phyloP scores from a whole-genome alignment of 2,888 invertebrate genomes.

The Teleogryllus oceanicus region DNA sequence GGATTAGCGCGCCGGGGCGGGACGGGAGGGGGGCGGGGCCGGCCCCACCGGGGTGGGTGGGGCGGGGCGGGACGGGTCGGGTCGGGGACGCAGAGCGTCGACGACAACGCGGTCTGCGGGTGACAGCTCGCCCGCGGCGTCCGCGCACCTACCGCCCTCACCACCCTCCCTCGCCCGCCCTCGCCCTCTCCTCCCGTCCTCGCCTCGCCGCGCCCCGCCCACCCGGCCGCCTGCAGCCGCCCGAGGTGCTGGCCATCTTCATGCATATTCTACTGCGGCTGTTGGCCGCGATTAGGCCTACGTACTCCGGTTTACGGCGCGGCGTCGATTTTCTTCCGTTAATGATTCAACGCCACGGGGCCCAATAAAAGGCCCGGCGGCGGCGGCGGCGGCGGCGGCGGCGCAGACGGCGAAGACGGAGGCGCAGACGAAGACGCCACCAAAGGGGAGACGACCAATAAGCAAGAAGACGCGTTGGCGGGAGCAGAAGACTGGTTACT shows the following conservation, averaged over 20 bases:
- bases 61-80: background rate
- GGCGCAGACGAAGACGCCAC: too few relatives aligned
- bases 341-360: background rate
- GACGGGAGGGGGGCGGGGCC: background rate
- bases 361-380: conserved; percentile 9
- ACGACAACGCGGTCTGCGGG: background rate
- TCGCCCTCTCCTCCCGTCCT: background rate
- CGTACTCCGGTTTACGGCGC: background rate
- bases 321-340: background rate
- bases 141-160: background rate
- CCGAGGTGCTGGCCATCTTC: background rate
- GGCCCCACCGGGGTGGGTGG: background rate
- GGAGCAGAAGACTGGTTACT: too few relatives aligned
- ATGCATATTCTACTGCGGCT: conserved; percentile 11
- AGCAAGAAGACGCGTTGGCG: too few relatives aligned
- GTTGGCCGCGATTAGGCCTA: conserved; percentile 2
- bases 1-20: background rate
- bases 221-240: background rate
- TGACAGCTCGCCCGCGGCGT: background rate
- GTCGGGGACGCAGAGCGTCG: background rate
- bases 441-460: too few relatives aligned
- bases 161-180: background rate
- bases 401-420: too few relatives aligned
- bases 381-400: background rate
- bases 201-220: background rate